phyloP scores from a whole-genome alignment of 2,797 vertebrate species.

The Acanthornis magna region DNA sequence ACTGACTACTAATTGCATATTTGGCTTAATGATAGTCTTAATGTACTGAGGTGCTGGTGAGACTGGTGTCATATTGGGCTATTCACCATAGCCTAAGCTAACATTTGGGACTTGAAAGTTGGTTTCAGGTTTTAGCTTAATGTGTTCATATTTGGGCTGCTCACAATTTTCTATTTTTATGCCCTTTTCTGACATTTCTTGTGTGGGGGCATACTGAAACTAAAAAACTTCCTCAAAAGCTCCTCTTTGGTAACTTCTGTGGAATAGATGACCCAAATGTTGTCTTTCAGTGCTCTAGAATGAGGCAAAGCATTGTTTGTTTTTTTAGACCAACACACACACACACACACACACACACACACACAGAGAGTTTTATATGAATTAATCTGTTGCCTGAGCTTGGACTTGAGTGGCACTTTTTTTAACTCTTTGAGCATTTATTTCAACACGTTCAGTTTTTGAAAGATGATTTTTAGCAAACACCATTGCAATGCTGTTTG shows the following conservation, averaged over 20 bases:
- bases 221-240: neutral
- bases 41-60: neutral
- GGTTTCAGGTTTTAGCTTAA: neutral
- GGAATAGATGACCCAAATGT: neutral
- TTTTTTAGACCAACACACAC: neutral
- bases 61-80: neutral
- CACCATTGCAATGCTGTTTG: neutral
- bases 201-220: neutral
- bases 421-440: neutral
- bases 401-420: neutral
- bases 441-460: neutral
- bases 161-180: neutral
- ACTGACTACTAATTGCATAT: neutral
- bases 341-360: too few species aligned
- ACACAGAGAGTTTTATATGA: neutral
- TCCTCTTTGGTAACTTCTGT: neutral
- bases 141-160: neutral
- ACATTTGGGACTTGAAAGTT: neutral
- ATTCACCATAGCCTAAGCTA: neutral
- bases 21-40: neutral
- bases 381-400: neutral
- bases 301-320: neutral
- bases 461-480: neutral
- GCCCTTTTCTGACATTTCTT: neutral
- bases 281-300: neutral